phyloP scores from a whole-genome alignment of 2,113 vertebrate species.

The Percopsis transmontana region DNA sequence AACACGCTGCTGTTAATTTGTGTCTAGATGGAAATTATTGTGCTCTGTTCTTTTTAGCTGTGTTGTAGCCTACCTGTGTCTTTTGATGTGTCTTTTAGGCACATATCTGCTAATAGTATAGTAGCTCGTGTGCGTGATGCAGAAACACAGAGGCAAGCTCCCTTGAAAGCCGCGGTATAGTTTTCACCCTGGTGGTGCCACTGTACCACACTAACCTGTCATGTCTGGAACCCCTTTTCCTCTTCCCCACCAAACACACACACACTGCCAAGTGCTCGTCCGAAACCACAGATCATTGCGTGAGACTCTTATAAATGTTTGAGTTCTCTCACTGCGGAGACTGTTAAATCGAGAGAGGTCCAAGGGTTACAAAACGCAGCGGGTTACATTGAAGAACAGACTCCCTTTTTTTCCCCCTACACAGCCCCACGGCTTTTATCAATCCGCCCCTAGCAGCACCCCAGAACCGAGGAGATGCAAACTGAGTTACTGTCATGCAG shows the following conservation, averaged over 20 bases:
- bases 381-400: conserved; percentile 14
- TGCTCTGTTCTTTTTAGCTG: no score
- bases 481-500: not conserved
- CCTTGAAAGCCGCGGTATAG: no score
- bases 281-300: no score
- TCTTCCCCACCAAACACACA: not conserved
- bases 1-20: no score
- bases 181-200: not conserved
- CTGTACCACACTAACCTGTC: conserved; percentile 20
- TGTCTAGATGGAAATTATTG: no score
- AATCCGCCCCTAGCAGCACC: not conserved
- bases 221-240: conserved; percentile 15
- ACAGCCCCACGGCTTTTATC: conserved; percentile 12
- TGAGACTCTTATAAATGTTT: conserved; percentile 26
- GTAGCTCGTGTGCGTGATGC: no score
- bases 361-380: conserved; percentile 16
- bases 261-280: not conserved
- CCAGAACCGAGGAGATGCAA: not conserved
- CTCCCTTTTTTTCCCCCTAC: not conserved
- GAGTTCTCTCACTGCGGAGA: conserved; percentile 24
- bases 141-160: no score
- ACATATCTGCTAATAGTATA: no score
- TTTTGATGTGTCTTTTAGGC: no score
- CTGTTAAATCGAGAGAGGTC: conserved; percentile 40
- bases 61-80: no score